These are phyloP conservation scores for Dinocampus coccinellae DNA, from an alignment of 2,888 invertebrate genomes.

Conservation along the genomic window DNA sequence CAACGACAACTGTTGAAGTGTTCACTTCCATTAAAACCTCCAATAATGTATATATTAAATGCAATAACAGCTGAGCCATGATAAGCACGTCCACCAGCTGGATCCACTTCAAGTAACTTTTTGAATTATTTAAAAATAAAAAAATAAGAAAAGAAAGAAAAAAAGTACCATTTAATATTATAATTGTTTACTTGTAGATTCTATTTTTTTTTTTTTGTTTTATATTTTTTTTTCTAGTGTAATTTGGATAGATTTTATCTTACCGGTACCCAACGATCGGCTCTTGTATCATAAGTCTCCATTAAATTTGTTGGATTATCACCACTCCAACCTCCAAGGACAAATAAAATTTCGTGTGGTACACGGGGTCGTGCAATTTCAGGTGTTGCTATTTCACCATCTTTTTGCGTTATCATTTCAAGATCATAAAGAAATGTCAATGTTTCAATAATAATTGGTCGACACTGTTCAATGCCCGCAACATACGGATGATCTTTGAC, in stretches of 20 bases:
- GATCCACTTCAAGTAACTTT: conserved; percentile 82
- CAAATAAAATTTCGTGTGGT: conserved; percentile 91
- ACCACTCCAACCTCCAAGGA: conserved; percentile 83
- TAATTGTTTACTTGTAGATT: neutral
- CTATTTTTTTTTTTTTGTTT: neutral
- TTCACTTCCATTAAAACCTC: conserved; percentile 92
- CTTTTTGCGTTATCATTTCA: conserved; percentile 85
- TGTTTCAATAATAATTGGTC: conserved; percentile 91
- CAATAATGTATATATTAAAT: conserved; percentile 87
- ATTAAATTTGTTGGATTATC: conserved; percentile 75
- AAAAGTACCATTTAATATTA: neutral
- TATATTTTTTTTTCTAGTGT: no score
- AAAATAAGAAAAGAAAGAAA: neutral
- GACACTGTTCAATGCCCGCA: conserved; percentile 83
- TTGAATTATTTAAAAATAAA: neutral
- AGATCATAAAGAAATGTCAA: conserved; percentile 92
- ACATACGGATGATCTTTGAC: conserved; percentile 92
- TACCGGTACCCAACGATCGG: conserved; percentile 89
- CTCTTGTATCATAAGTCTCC: conserved; percentile 90
- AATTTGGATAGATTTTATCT: no score
- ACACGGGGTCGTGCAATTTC: conserved; percentile 86
- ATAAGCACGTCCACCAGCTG: conserved; percentile 88
- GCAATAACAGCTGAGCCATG: conserved; percentile 93
- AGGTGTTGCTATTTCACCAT: conserved; percentile 88
- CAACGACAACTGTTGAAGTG: conserved; percentile 90